phyloP scores from a whole-genome alignment of 2,113 vertebrate species.

The Aldabrachelys gigantea region DNA sequence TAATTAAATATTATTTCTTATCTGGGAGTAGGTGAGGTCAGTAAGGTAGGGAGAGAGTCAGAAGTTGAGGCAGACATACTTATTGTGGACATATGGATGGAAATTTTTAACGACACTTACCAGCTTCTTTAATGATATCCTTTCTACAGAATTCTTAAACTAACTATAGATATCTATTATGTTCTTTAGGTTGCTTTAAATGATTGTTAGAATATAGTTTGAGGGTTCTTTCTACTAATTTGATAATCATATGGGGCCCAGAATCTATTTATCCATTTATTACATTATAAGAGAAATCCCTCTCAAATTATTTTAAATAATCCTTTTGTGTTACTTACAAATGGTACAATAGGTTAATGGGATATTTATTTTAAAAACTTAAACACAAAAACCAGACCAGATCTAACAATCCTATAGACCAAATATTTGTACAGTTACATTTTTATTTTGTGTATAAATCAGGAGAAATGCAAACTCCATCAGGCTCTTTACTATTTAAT shows the following conservation, averaged over 20 bases:
- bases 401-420: not conserved
- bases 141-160: not conserved
- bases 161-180: not conserved
- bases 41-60: not conserved
- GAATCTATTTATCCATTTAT: not conserved
- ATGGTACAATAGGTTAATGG: accelerated
- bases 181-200: not conserved
- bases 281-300: not conserved
- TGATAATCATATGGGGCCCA: no score
- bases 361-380: not conserved
- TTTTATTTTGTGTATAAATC: not conserved
- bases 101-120: not conserved
- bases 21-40: no score
- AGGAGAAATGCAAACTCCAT: not conserved
- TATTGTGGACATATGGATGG: not conserved
- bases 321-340: not conserved
- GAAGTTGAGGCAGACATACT: not conserved
- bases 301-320: not conserved
- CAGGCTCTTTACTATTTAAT: not conserved
- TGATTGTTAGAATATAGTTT: not conserved
- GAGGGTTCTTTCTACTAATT: not conserved
- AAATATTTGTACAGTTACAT: not conserved
- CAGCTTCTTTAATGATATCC: not conserved
- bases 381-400: not conserved
- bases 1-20: not conserved